Conservation (phyloP, 2,113 vertebrate species). For the Cranoglanis bouderius region DNA sequence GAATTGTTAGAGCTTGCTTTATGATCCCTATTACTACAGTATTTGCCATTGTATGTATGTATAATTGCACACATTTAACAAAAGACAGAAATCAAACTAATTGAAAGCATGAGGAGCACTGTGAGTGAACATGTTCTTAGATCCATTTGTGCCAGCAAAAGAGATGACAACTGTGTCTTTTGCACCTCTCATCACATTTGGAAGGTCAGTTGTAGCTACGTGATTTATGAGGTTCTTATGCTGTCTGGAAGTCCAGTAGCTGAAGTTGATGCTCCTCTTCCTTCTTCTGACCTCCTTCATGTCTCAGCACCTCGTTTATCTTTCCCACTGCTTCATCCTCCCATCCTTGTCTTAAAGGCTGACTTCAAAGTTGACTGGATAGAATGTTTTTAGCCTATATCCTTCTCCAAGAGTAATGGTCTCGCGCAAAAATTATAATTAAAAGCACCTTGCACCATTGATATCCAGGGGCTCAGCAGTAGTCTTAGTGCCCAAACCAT, state of each 20-base stretch:
- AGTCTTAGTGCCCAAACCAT: slow-evolving; percentile 29
- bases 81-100: not conserved
- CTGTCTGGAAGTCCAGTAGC: slow-evolving; percentile 70
- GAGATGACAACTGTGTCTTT: slow-evolving; percentile 42
- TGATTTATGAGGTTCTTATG: slow-evolving; percentile 73
- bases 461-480: slow-evolving; percentile 50
- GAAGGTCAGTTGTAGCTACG: slow-evolving; percentile 64
- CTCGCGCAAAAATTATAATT: slow-evolving; percentile 69
- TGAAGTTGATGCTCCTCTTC: slow-evolving; percentile 69
- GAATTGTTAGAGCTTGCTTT: not conserved
- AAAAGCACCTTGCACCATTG: slow-evolving; percentile 67
- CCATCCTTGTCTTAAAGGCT: slow-evolving; percentile 60
- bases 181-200: slow-evolving; percentile 61
- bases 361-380: slow-evolving; percentile 76
- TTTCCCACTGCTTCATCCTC: slow-evolving; percentile 55
- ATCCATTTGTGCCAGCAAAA: not conserved
- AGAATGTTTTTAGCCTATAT: slow-evolving; percentile 61
- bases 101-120: not conserved
- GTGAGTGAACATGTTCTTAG: not conserved
- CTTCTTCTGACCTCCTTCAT: slow-evolving; percentile 71
- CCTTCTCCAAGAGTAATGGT: slow-evolving; percentile 66
- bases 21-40: not conserved
- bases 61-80: not conserved
- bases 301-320: slow-evolving; percentile 80
- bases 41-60: not conserved